Base-by-base conservation (phyloP, 2,888 invertebrate genomes). In the Schizaphis graminum region DNA sequence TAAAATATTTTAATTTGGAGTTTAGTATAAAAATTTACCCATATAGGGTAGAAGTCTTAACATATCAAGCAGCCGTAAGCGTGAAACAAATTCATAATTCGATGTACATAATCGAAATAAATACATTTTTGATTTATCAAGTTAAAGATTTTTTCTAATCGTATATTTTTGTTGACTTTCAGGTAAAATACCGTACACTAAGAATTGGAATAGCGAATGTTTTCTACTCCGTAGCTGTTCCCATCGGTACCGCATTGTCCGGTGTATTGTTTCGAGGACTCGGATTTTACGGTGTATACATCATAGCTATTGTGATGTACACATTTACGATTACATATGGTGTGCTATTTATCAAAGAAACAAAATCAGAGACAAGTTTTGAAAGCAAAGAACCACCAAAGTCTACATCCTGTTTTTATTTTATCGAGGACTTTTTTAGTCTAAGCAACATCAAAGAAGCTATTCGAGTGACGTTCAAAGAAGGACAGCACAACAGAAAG, bases 141-240 rank as follows among this genome's bases (percentile, higher is more conserved):
- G 2, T 77, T 77, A 61, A 1, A 41, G 77, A 77, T 77, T 77
- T 21, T 21, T 21, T 35, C 35, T 35, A 41, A 77, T 13, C 16
- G 16, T 53, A 10, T 49, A 3, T 49, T 49, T 87, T 57, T 41
- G 2, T 41, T 57, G 41, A 0, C 8, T 28, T 89, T 44, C 57
- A 93, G 93, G 57, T 98, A 95, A 97, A 98, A 96, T 97, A 97
- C 95, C 97, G 98, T 95, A 98, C 98, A 49, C 96, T 98, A 91
- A 96, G 98, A 95, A 98, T 99, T 95, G 98, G 98, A 53, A 97
- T 98, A 92, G 97, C 98, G 95, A 99, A 99, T 96, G 97, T 98
- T 16, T 98, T 98, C 96, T 97, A 98, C 95, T 98, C 98, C 1
- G 96, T 98, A 90, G 98, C 98, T 53, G 97, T 98, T 94, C 98